Base-by-base conservation (phyloP, 1,140 invertebrate species). In the Drosophila seguyi region DNA sequence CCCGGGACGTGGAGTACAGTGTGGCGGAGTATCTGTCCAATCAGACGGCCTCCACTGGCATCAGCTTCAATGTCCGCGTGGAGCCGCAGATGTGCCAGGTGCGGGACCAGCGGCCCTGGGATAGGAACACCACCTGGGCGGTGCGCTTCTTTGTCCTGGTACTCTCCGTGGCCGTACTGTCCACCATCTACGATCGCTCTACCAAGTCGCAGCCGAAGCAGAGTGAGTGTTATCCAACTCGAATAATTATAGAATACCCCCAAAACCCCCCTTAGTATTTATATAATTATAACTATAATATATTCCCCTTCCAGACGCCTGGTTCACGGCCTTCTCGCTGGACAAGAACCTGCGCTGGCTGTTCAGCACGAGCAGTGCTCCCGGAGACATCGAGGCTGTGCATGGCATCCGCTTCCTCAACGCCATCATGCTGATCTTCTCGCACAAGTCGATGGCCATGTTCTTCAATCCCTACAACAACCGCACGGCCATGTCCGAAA, bases 381-480 rank as follows among this genome's bases (percentile, higher is more conserved):
- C 83, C 84, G 93, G 94, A 18, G 95, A 95, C 63, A 95, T 96
- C 31, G 86, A 93, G 27, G 93, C 93, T 2, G 93, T 95, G 6
- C 95, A 96, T 85, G 95, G 95, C 4, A 93, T 95, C 7, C 92
- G 95, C 48, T 94, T 94, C 16, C 72, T 95, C 1, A 95, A 95
- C 75, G 95, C 95, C n/a, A 39, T 94, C 4, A 93, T 95, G 93
- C 84, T 95, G 29, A 91, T 96, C 13, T 66, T 95, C 27, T 94
- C 94, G 1, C 95, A 96, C 87, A 95, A 96, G 68, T 95, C 94
- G 11, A 95, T 96, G 94, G 95, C 95, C 4, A 75, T 95, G 18
- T 95, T 95, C 67, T 96, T 94, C 66, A 94, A 94, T 79, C 94
- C 95, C 7, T 95, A 94, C 69, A 88, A 93, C 29, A 95, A 96